Evolutionary conservation across 2,888 invertebrate genomes (phyloP).

Genomic region (Tridacna crocea): DNA sequence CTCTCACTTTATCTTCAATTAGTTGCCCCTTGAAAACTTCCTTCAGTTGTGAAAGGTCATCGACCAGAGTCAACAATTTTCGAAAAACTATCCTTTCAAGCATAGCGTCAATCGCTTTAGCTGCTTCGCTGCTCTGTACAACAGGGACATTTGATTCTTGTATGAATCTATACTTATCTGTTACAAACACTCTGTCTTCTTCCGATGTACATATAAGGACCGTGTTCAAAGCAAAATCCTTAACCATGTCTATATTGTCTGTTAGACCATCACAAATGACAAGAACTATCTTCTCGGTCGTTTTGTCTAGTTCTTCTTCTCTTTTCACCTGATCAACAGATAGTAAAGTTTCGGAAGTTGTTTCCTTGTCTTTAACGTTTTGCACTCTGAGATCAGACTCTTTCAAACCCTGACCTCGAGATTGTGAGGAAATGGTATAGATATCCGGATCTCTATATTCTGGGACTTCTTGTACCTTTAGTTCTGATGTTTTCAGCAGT

Average conservation of each 20-base stretch:
- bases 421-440: background rate
- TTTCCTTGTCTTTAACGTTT: too few relatives aligned
- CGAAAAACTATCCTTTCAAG: slow-evolving; percentile 33
- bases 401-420: background rate
- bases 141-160: background rate
- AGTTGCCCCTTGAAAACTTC: background rate
- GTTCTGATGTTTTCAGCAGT: background rate
- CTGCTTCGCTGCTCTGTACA: background rate
- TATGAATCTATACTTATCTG: background rate
- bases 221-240: background rate
- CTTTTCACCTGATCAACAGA: background rate
- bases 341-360: background rate
- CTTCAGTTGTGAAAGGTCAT: slow-evolving; percentile 11
- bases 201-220: background rate
- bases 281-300: background rate
- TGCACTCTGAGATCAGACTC: background rate
- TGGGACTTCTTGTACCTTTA: background rate
- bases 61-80: slow-evolving; percentile 5
- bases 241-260: background rate
- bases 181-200: background rate
- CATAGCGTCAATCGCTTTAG: slow-evolving; percentile 2
- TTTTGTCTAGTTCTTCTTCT: background rate
- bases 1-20: background rate
- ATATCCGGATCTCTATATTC: background rate
- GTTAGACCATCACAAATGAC: background rate